Evolutionary conservation across 2,113 vertebrate genomes (phyloP), one percentile per base, ranked within the genome.

Genomic region (Hiodon tergisus): DNA sequence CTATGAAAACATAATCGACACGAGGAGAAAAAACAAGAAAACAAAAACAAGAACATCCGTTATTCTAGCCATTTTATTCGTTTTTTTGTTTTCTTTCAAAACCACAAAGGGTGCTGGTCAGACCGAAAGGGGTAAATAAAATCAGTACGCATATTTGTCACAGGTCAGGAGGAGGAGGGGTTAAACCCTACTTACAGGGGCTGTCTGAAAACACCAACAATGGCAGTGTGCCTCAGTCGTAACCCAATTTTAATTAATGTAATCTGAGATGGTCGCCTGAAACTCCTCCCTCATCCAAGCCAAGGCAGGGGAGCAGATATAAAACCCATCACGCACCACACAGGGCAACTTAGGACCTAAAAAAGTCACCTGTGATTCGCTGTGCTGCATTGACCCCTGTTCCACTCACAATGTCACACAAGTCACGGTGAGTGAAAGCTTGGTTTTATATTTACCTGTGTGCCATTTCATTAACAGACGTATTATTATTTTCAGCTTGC

Each of bases 161-260:
- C 48, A 31, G 54, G 52, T 60, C 46, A 13, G 11, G 47, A 5
- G 16, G 60, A 11, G 60, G 72, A 63, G 68, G 52, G 67, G 61
- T 48, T 31, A 48, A 7, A 58, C 68, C 7, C 13, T 59, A 67
- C 66, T 72, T 76, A 78, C 71, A 79, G 73, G 68, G 58, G 57
- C 67, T 81, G 67, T 80, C 81, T 75, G 69, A 60, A 77, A 82
- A 79, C 73, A 83, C 71, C 79, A 80, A 79, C 79, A 83, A 81
- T 67, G 59, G 77, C 57, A 52, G 62, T 48, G 67, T 63, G 71
- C 63, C 80, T 59, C 51, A 31, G 69, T 80, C 76, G 76, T 82
- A 80, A 82, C 80, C 72, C 82, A 78, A 67, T 82, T 85, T 79
- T 82, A 82, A 85, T 81, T 69, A 80, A 76, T 76, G 73, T 79